These are phyloP conservation scores for Candidula unifasciata DNA, from an alignment of 2,888 invertebrate genomes.

Conservation along the genomic window DNA sequence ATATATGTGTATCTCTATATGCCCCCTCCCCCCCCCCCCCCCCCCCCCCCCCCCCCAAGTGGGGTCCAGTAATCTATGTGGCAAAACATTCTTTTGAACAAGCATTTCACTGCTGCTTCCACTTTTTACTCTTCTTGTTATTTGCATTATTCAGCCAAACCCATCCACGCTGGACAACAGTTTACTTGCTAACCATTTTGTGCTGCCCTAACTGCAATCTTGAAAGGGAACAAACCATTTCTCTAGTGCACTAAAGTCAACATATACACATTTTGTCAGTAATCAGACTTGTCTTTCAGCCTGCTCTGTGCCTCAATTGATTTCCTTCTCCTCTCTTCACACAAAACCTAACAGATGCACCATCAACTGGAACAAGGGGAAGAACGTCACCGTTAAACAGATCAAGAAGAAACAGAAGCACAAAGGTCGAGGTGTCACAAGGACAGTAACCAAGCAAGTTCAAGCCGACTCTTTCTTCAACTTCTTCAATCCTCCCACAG, in stretches of 20 bases:
- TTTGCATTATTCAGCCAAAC: no score
- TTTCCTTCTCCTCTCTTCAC: slow-evolving; percentile 88
- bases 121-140: no score
- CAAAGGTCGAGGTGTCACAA: slow-evolving; percentile 93
- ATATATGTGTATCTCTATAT: no score
- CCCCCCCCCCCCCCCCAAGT: no score
- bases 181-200: no score
- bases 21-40: no score
- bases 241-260: no score
- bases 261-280: background rate
- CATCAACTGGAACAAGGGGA: slow-evolving; percentile 98
- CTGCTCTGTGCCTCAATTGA: slow-evolving; percentile 79
- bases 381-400: slow-evolving; percentile 96
- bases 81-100: no score
- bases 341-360: slow-evolving; percentile 86
- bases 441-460: slow-evolving; percentile 95
- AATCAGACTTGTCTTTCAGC: background rate
- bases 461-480: slow-evolving; percentile 99
- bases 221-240: background rate
- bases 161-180: no score
- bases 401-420: slow-evolving; percentile 99
- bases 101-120: no score
- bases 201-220: background rate
- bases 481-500: slow-evolving; percentile 93
- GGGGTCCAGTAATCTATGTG: no score